Evolutionary conservation across 1,140 invertebrate genomes (phyloP), one percentile per base, ranked within the genome.

Genomic region (Trachymyrmex septentrionalis): DNA sequence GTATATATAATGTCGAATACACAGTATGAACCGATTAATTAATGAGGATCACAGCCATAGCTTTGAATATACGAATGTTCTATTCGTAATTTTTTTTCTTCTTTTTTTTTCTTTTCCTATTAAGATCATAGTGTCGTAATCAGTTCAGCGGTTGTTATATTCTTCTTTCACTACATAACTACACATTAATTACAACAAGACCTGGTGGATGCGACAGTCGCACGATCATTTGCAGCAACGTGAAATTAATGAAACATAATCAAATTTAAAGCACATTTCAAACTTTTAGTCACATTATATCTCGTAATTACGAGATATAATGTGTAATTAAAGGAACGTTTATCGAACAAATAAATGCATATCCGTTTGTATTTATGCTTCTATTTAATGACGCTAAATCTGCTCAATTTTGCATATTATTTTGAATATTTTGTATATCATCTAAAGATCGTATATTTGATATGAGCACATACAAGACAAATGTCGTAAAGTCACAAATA

Each of bases 41-140:
- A 95, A 93, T 95, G 91, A 93, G 84, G 87, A 95, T 95, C 95
- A 95, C 95, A 95, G 95, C 95, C 94, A 95, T 94, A 94, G 95
- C 95, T 95, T 95, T 95, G 94, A 94, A 95, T 95, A 95, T 95
- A 95, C 94, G 94, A 95, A 95, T 93, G 88, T 92, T 81, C 88
- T 66, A 80, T 95, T 94, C 94, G 94, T 93, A 94, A 94, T 94
- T 92, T 34, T 34, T 93, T 82, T 27, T 71, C 44, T 34, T 48
- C 14, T 27, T 34, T 61, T 73, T 21, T n/a, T 30, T 38, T 38
- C 34, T 38, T 27, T 48, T 61, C 10, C 9, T 12, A 14, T 73
- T 87, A 91, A 93, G 93, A 95, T 88, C 92, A 93, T 89, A 93
- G 93, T 93, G 75, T 24, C 34, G 30, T 64, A 93, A 94, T 90